Percentiles rank a stretch among this genome's conserved stretches.
Conservation (phyloP, 2,113 vertebrate genomes). For the Lycocorax pyrrhopterus region DNA sequence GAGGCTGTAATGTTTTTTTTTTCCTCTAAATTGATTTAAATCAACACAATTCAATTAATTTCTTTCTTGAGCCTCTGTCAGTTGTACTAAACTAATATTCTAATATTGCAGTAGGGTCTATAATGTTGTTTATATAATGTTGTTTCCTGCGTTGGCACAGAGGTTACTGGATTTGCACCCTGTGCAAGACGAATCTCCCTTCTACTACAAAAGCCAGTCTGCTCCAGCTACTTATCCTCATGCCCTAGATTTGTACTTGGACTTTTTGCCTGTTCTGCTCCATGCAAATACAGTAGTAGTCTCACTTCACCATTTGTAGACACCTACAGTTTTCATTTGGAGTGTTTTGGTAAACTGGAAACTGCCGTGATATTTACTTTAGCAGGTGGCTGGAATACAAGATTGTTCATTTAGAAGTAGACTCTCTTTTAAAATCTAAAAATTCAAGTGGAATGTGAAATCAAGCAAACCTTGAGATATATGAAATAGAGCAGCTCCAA, state of each 20-base stretch:
- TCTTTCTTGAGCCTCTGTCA: background rate
- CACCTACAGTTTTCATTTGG: background rate
- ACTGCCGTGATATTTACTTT: background rate
- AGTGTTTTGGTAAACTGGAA: background rate
- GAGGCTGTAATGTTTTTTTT: background rate
- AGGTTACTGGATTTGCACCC: background rate
- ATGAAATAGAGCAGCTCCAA: background rate
- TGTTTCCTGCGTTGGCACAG: background rate
- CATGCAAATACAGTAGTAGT: background rate
- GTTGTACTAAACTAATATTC: background rate
- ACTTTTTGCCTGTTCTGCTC: background rate
- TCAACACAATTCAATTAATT: background rate
- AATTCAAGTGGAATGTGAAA: background rate
- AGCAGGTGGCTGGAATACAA: background rate
- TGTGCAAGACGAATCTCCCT: background rate
- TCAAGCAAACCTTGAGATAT: background rate
- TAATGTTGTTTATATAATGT: background rate
- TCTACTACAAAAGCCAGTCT: background rate
- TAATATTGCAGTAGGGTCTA: background rate
- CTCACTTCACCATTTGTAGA: background rate
- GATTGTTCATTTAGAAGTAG: background rate
- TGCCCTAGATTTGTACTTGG: background rate
- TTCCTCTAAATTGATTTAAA: background rate
- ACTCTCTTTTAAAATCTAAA: background rate
- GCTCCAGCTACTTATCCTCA: background rate